A percentile compares a stretch with the other conserved stretches of the same genome.
Evolutionary conservation across 2,797 vertebrate species (phyloP).

Genomic region (Spheniscus humboldti): DNA sequence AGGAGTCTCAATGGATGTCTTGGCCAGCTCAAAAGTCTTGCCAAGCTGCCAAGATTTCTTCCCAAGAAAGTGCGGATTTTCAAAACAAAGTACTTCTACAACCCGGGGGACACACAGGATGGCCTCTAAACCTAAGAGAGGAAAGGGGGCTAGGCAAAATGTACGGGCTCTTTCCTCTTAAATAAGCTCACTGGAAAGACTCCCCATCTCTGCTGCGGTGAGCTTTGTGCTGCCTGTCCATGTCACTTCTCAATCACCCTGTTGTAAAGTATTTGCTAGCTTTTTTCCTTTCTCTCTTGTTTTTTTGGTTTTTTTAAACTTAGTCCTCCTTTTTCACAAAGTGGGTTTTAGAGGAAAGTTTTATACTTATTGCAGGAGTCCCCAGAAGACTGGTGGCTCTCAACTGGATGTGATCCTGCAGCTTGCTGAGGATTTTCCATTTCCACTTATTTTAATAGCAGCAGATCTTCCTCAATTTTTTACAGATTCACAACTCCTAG

Average conservation of each 20-base stretch:
- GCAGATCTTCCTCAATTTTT: neutral
- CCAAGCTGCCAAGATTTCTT: neutral
- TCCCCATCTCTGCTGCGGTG: neutral
- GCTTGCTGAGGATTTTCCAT: neutral
- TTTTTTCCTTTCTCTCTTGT: neutral
- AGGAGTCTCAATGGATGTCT: accelerated
- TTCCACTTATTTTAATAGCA: neutral
- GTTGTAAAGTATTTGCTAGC: neutral
- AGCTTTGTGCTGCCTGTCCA: neutral
- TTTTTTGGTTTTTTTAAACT: neutral
- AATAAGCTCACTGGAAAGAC: neutral
- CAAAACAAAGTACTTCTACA: neutral
- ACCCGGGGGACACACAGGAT: accelerated
- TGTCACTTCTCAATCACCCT: neutral
- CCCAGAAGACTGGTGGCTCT: neutral
- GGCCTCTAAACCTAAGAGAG: neutral
- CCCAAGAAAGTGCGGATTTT: neutral
- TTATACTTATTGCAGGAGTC: neutral
- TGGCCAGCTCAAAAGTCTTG: neutral
- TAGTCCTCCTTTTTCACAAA: neutral
- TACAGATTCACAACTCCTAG: neutral
- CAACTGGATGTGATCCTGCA: neutral
- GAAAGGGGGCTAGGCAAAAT: neutral
- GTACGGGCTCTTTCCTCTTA: neutral
- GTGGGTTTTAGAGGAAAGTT: neutral